Evolutionary conservation across 2,888 invertebrate genomes (phyloP).

Genomic region (Norana najaformis): DNA sequence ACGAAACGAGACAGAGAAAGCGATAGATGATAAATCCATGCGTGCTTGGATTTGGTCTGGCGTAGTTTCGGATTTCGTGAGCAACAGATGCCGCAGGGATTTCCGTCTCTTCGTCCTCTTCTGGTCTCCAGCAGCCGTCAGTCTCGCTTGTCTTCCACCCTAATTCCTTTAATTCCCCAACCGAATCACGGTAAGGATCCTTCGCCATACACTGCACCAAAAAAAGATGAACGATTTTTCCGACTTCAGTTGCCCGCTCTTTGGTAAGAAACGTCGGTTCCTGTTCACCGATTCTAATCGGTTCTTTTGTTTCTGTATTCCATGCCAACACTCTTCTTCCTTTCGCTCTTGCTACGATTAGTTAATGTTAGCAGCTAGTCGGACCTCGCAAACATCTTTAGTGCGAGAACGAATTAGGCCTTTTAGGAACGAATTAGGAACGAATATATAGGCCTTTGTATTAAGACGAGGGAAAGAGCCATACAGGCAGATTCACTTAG

Average conservation of each 20-base stretch:
- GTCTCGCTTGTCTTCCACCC: neutral
- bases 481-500: too few relatives aligned
- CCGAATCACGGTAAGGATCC: neutral
- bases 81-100: neutral
- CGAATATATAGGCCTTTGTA: too few relatives aligned
- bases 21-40: too few relatives aligned
- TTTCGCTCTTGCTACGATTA: neutral
- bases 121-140: neutral
- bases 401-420: neutral
- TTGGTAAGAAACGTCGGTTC: neutral
- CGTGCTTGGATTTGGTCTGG: too few relatives aligned
- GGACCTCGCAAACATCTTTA: neutral
- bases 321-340: neutral
- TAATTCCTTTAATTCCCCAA: conserved; percentile 6
- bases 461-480: too few relatives aligned
- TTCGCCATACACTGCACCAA: neutral
- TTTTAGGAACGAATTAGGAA: too few relatives aligned
- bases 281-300: neutral
- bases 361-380: too few relatives aligned
- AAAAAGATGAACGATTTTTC: neutral
- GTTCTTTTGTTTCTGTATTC: neutral
- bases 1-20: too few relatives aligned
- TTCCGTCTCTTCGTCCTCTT: neutral
- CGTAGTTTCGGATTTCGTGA: neutral
- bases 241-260: neutral